Conservation (phyloP, 2,797 vertebrate genomes). For the Microcaecilia unicolor region DNA sequence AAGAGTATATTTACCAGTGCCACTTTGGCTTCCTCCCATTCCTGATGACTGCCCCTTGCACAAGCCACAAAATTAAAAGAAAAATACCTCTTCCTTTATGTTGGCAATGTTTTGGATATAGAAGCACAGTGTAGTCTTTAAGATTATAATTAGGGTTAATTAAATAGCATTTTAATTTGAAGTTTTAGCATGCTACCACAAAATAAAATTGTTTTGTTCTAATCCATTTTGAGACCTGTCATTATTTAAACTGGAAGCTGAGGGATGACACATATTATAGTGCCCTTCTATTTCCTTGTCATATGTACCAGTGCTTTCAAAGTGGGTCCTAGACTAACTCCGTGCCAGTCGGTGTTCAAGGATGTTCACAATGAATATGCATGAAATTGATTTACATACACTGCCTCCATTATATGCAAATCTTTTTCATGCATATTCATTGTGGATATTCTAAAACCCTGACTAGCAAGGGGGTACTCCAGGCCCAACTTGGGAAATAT, state of each 20-base stretch:
- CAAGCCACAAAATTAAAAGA: slow-evolving; percentile 26
- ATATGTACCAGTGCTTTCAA: too few relatives aligned
- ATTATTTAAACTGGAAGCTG: background rate
- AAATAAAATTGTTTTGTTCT: background rate
- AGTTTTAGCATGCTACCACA: slow-evolving; percentile 8
- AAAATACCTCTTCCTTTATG: slow-evolving; percentile 23
- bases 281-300: too few relatives aligned
- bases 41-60: slow-evolving; percentile 1
- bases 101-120: slow-evolving; percentile 1
- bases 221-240: background rate
- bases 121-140: slow-evolving; percentile 15
- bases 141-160: slow-evolving; percentile 1
- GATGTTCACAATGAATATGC: too few relatives aligned
- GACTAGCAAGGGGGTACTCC: too few relatives aligned
- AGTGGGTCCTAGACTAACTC: too few relatives aligned
- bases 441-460: too few relatives aligned
- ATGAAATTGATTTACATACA: too few relatives aligned
- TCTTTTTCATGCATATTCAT: too few relatives aligned
- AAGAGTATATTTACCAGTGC: background rate
- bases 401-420: too few relatives aligned
- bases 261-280: too few relatives aligned
- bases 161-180: slow-evolving; percentile 16
- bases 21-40: slow-evolving; percentile 12
- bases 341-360: too few relatives aligned
- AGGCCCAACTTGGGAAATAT: too few relatives aligned